A percentile compares a stretch with the other conserved stretches of the same genome.
Conservation (phyloP, 2,113 vertebrate species). For the Myrmecobius fasciatus region DNA sequence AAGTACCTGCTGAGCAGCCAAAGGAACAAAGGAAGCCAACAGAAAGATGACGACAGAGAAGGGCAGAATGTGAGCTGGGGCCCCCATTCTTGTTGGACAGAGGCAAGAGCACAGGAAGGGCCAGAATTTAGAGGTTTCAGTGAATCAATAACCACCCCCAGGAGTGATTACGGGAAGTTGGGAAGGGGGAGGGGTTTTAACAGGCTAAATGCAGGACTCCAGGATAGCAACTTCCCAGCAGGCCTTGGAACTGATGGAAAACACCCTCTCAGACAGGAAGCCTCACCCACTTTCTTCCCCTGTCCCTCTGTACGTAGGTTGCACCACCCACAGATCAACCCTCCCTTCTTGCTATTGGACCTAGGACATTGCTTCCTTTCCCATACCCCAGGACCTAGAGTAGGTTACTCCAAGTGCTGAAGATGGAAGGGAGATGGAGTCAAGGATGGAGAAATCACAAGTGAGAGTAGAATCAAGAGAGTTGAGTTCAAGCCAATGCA, state of each 20-base stretch:
- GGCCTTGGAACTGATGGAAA: background rate
- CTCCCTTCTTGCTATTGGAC: background rate
- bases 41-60: conserved; percentile 64
- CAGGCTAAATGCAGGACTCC: conserved; percentile 39
- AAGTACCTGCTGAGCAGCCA: conserved; percentile 75
- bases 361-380: background rate
- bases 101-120: conserved; percentile 57
- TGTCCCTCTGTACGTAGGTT: background rate
- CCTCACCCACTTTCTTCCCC: background rate
- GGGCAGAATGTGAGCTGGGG: conserved; percentile 41
- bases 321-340: background rate
- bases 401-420: background rate
- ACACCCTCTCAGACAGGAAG: background rate
- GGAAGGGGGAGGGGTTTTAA: conserved; percentile 71
- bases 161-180: conserved; percentile 56
- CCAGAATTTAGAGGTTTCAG: conserved; percentile 50
- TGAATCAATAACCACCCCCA: conserved; percentile 77
- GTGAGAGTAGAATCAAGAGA: background rate
- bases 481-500: background rate
- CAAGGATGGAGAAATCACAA: background rate
- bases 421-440: background rate
- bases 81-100: conserved; percentile 72
- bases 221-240: background rate
- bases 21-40: background rate
- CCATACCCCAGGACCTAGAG: background rate